Percentiles rank a stretch among this genome's conserved stretches.
Evolutionary conservation across 1,140 invertebrate species (phyloP).

Genomic region (Temnothorax longispinosus): DNA sequence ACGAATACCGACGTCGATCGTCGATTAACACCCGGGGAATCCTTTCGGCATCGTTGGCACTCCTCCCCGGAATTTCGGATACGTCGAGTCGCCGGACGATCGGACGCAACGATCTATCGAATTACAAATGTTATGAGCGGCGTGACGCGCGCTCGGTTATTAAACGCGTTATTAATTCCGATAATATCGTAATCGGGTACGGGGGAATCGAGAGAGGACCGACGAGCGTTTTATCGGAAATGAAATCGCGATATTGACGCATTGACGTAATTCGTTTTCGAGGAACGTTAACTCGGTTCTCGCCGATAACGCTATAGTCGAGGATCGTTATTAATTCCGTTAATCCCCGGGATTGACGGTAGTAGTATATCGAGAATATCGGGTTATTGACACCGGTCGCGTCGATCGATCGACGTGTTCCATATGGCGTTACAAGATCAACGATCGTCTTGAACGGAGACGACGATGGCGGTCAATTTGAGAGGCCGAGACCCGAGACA

Average conservation of each 20-base stretch:
- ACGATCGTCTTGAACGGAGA: constrained; percentile 1
- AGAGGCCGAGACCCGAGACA: constrained; percentile 27
- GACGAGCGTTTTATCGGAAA: constrained; percentile 30
- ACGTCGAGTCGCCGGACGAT: neutral
- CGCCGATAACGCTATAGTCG: constrained; percentile 40
- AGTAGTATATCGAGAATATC: constrained; percentile 30
- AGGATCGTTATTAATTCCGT: constrained; percentile 47
- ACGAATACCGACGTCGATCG: constrained; percentile 40
- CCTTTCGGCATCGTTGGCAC: neutral
- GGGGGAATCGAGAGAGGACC: neutral
- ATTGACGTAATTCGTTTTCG: constrained; percentile 49
- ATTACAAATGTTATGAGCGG: constrained; percentile 21
- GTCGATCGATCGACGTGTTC: constrained; percentile 24
- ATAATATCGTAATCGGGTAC: constrained; percentile 5
- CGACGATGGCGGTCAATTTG: neutral
- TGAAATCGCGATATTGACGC: constrained; percentile 53
- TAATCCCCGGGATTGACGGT: constrained; percentile 39
- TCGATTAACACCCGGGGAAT: constrained; percentile 36
- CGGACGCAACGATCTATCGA: neutral
- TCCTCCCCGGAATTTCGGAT: neutral
- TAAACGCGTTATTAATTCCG: constrained; percentile 48
- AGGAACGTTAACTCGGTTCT: constrained; percentile 39
- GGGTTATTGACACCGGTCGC: constrained; percentile 38
- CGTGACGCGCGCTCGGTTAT: constrained; percentile 12
- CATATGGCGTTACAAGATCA: constrained; percentile 1